Evolutionary conservation across 64 coral and sea anemone species (phyloP).

Genomic region (Stylophora pistillata): DNA sequence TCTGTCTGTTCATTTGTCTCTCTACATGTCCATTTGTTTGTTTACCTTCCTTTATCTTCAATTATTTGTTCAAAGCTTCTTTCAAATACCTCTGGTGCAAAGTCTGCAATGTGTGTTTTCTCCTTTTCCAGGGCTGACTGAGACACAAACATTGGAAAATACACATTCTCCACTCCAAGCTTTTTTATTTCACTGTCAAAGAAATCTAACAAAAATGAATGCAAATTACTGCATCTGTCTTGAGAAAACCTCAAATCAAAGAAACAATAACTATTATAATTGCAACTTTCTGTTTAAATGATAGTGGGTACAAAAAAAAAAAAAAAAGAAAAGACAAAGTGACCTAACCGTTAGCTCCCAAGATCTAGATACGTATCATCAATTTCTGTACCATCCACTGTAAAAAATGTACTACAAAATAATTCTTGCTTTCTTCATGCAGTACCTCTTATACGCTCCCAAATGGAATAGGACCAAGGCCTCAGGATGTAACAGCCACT

Average conservation of each 20-base stretch:
- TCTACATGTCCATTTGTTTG: too few species aligned
- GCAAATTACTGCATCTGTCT: too few species aligned
- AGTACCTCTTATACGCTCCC: conserved; percentile 91
- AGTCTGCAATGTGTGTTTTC: conserved; percentile 94
- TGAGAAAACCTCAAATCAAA: too few species aligned
- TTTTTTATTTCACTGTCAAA: conserved; percentile 97
- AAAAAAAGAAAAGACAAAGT: neutral
- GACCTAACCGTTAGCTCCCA: too few species aligned
- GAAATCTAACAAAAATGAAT: conserved; percentile 58
- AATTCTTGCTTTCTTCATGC: neutral
- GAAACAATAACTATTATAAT: too few species aligned
- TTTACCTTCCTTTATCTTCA: too few species aligned
- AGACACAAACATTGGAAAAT: conserved; percentile 99
- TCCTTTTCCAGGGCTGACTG: conserved; percentile 91
- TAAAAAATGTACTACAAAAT: neutral
- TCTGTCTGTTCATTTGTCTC: too few species aligned
- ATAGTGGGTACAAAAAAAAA: neutral
- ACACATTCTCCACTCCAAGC: conserved; percentile 96
- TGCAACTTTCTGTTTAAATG: too few species aligned
- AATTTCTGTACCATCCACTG: too few species aligned
- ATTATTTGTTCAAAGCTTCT: neutral
- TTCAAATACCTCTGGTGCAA: conserved; percentile 85
- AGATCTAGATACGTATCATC: too few species aligned
- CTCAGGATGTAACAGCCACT: conserved; percentile 96
- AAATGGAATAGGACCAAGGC: conserved; percentile 93